phyloP scores from a whole-genome alignment of 1,140 invertebrate species.

The Brachionus paranguensis region DNA sequence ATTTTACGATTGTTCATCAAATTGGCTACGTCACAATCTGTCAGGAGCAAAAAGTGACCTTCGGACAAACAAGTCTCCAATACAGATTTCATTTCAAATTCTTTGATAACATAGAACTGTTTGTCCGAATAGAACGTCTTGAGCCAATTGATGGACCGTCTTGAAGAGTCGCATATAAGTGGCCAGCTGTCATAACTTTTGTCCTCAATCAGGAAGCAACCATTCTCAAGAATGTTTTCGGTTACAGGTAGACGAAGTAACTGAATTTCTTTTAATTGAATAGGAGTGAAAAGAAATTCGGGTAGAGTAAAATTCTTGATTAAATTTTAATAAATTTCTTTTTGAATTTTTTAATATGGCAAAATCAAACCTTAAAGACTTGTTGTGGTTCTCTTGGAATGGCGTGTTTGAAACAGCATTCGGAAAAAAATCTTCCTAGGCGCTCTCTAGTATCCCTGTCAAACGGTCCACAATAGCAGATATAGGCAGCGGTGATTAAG shows the following conservation, averaged over 20 bases:
- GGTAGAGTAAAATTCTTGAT: not conserved
- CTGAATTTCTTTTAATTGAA: constrained; percentile 49
- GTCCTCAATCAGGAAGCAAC: constrained; percentile 52
- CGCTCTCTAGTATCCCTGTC: constrained; percentile 50
- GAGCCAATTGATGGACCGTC: constrained; percentile 50
- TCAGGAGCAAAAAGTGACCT: constrained; percentile 18
- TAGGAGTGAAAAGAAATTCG: constrained; percentile 31
- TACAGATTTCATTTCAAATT: constrained; percentile 42
- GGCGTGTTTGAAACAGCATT: constrained; percentile 53
- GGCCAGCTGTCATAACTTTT: constrained; percentile 52
- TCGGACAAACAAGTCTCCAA: constrained; percentile 37
- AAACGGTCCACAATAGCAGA: constrained; percentile 51
- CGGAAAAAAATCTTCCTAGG: constrained; percentile 53
- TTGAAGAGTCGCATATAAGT: constrained; percentile 54
- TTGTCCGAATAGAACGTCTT: constrained; percentile 45
- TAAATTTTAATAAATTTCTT: not conserved
- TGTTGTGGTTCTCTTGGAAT: constrained; percentile 47
- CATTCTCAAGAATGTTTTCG: constrained; percentile 52
- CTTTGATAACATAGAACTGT: constrained; percentile 48
- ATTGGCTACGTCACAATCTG: constrained; percentile 20
- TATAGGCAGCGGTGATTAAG: constrained; percentile 51
- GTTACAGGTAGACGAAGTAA: constrained; percentile 48
- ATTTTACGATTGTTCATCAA: constrained; percentile 33
- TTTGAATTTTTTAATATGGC: not conserved
- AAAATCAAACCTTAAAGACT: constrained; percentile 45